Evolutionary conservation across 2,888 invertebrate genomes (phyloP), one percentile per base, ranked within the genome.

Genomic region (Protonemura montana): DNA sequence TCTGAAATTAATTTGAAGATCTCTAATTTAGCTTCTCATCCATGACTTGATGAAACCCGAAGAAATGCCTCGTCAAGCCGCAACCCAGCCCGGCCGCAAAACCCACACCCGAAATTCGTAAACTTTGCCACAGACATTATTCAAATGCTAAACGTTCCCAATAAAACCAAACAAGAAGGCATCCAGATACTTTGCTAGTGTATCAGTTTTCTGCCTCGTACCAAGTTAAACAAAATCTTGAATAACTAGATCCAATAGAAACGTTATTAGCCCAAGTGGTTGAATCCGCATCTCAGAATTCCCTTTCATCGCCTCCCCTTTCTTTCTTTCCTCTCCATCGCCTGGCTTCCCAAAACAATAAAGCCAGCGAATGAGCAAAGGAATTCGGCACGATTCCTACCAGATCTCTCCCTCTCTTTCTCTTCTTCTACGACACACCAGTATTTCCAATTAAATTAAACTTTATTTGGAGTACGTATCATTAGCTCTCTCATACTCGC

Each of bases 401-500:
- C 16, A 59, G 1, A 10, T 59, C 59, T 21, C 1, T 59, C 2
- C 59, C 3, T 59, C 59, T 59, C 78, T 1, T 26, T 78, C 78
- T 26, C 78, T 26, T 21, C 77, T 77, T 16, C 26, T n/a, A 5
- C 26, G n/a, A 16, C 7, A 10, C 78, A 2, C 59, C 59, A 59
- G 78, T 78, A 78, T 30, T 30, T 30, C 5, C n/a, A 81, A 81
- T 81, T 81, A 29, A 28, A 28, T 28, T 29, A 28, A 30, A 29
- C 81, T 30, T 81, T 81, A 81, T 81, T 81, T 81, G 81, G 30
- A 28, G 81, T 6, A 81, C 30, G 81, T 81, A 81, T 81, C 81
- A 81, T 81, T 81, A 81, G 28, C 29, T 78, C 78, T 13, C 78
- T 81, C 29, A 30, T 30, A 30, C 30, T 81, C 81, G 16, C 81